Base-by-base conservation (phyloP, 2,888 invertebrate genomes). In the Ferdinandea cuprea region DNA sequence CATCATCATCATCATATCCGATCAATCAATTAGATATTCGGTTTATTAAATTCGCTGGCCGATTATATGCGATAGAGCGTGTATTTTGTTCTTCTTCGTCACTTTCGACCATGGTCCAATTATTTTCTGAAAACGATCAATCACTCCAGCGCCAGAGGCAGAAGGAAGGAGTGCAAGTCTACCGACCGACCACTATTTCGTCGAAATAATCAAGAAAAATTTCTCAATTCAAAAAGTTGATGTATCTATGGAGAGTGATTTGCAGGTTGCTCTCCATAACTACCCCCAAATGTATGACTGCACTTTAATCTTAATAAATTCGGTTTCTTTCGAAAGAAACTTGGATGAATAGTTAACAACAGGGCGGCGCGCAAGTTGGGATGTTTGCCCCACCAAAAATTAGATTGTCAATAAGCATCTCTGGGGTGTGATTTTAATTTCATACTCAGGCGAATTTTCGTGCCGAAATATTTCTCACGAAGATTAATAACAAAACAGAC, bases 381-480 rank as follows among this genome's bases (percentile, higher is more conserved):
- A n/a, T n/a, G n/a, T n/a, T n/a, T n/a, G 25, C 13, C 17, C 9
- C 19, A 13, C 28, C 46, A 42, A 44, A 68, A 63, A 72, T 77
- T 79, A 68, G 61, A 48, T 28, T 78, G 72, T 72, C 78, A 73
- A 78, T 81, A 77, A 21, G 63, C 56, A 72, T 83, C 90, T 89
- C 90, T 86, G 85, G 90, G 88, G 90, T 90, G 90, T 90, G 90
- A 90, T 90, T 90, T 90, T 90, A 90, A 90, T 90, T 90, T 90
- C 90, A 90, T 90, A 90, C 89, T 88, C 88, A 90, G 89, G 89
- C 89, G 89, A 88, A 88, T 89, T 87, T 87, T n/a, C 65, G 86
- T 52, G 56, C 32, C 50, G 42, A 66, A 76, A 65, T 78, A 79
- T 85, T 69, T 69, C 79, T 77, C 80, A 84, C 84, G 78, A 84